phyloP scores from a whole-genome alignment of 2,113 vertebrate species.

The Vicugna pacos region DNA sequence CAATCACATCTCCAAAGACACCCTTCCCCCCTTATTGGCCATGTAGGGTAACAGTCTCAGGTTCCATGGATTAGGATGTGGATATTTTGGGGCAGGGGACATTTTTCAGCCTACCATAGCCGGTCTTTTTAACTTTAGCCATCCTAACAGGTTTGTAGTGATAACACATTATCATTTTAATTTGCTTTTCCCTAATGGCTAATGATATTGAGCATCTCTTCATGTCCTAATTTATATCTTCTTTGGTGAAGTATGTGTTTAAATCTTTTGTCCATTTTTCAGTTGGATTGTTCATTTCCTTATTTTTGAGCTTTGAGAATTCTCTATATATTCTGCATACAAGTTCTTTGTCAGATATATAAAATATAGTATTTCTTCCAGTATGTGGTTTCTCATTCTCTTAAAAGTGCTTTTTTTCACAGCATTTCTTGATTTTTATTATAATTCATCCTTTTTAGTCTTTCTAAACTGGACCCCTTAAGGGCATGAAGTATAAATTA shows the following conservation, averaged over 20 bases:
- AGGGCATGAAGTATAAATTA: neutral
- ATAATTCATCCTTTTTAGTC: neutral
- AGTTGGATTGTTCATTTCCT: neutral
- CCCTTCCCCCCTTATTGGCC: neutral
- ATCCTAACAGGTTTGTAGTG: neutral
- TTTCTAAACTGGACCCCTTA: neutral
- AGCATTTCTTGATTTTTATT: neutral
- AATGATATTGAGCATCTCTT: neutral
- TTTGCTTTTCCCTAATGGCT: neutral
- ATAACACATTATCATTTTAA: neutral
- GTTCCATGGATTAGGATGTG: neutral
- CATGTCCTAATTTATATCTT: neutral
- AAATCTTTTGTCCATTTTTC: neutral
- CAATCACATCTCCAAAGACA: neutral
- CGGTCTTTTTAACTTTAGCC: neutral
- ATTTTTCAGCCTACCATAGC: neutral
- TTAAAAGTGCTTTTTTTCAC: neutral
- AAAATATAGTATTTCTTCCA: neutral
- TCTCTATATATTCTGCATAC: neutral
- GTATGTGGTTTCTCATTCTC: neutral
- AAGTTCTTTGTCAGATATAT: neutral
- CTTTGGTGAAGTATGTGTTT: neutral
- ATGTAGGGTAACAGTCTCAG: neutral
- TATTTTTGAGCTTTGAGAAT: neutral
- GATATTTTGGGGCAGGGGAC: neutral